These are phyloP conservation scores for Hydractinia echinata DNA, from an alignment of 30 jellyfish, hydroid and myxozoan genomes.

Conservation along the genomic window DNA sequence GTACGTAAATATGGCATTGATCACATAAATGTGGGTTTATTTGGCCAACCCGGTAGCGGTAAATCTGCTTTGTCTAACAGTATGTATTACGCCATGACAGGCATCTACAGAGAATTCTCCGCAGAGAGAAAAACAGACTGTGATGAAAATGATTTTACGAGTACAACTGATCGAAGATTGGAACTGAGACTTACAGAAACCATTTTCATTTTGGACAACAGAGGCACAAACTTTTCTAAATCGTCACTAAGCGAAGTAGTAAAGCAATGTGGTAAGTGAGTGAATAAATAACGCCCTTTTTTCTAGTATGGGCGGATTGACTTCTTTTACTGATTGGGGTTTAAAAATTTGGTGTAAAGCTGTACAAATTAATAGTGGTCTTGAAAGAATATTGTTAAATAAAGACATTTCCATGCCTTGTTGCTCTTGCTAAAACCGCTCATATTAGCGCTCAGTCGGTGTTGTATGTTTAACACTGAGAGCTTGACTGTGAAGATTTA, in stretches of 20 bases:
- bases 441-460: too few species aligned
- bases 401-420: too few species aligned
- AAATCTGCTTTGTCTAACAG: constrained; percentile 40
- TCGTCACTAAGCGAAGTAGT: constrained; percentile 24
- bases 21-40: constrained; percentile 28
- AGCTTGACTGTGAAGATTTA: too few species aligned
- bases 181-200: constrained; percentile 46
- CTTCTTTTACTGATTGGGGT: too few species aligned
- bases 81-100: constrained; percentile 41
- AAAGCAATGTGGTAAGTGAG: constrained; percentile 43
- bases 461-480: too few species aligned
- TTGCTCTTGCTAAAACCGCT: too few species aligned
- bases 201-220: constrained; percentile 29
- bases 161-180: constrained; percentile 29
- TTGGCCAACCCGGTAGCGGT: constrained; percentile 52
- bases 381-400: too few species aligned
- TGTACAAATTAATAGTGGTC: too few species aligned
- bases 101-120: constrained; percentile 36
- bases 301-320: too few species aligned
- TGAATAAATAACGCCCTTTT: too few species aligned
- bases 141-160: constrained; percentile 1
- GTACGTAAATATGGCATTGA: constrained; percentile 31
- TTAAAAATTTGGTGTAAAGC: too few species aligned
- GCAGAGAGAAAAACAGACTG: constrained; percentile 31
- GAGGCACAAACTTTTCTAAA: constrained; percentile 24